Percentiles rank a stretch among this genome's conserved stretches.
Evolutionary conservation across 2,797 vertebrate genomes (phyloP).

Genomic region (Microhierax caerulescens): DNA sequence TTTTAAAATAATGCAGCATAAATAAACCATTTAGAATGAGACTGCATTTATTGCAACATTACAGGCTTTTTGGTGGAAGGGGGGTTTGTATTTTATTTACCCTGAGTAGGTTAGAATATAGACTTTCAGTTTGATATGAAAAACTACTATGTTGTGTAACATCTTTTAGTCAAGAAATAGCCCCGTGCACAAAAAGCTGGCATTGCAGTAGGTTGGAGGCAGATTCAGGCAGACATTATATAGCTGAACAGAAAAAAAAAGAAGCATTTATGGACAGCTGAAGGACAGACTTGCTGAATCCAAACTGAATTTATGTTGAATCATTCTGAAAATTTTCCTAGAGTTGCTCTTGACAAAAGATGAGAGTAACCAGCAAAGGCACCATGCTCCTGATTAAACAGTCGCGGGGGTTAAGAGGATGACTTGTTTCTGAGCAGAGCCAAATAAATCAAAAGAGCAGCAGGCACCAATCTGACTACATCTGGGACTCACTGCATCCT

Average conservation of each 20-base stretch:
- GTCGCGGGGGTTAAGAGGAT: not conserved
- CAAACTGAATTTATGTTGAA: not conserved
- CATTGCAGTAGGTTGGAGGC: constrained; percentile 55
- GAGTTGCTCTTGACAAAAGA: constrained; percentile 20
- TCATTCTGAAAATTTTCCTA: not conserved
- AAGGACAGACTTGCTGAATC: not conserved
- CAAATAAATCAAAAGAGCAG: constrained; percentile 10
- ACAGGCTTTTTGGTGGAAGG: constrained; percentile 80
- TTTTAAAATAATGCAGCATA: constrained; percentile 74
- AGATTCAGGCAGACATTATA: constrained; percentile 48
- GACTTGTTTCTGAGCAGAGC: constrained; percentile 18
- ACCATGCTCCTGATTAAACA: constrained; percentile 37
- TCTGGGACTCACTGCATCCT: not conserved
- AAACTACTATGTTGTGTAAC: constrained; percentile 51
- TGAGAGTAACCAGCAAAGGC: constrained; percentile 51
- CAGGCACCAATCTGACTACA: not conserved
- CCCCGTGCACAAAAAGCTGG: constrained; percentile 65
- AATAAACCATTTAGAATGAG: constrained; percentile 77
- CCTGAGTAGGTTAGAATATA: constrained; percentile 78
- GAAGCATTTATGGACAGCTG: not conserved
- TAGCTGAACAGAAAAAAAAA: not conserved
- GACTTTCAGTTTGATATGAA: constrained; percentile 65
- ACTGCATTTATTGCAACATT: constrained; percentile 79
- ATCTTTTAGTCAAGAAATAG: constrained; percentile 60
- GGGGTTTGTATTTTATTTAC: constrained; percentile 75